phyloP scores from a whole-genome alignment of 2,888 invertebrate genomes.

The Timema cristinae region DNA sequence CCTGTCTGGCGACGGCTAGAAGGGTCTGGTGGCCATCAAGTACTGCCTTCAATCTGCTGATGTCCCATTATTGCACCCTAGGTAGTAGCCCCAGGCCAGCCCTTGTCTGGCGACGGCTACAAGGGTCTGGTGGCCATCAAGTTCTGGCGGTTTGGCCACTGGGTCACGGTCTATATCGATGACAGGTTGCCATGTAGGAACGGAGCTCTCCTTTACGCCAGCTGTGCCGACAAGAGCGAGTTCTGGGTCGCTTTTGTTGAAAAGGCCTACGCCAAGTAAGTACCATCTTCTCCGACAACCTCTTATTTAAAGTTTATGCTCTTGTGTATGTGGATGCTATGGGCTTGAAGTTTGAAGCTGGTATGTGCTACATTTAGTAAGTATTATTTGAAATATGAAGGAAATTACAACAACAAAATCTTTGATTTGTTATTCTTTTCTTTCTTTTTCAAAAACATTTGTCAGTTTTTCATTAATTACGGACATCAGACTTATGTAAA shows the following conservation, averaged over 20 bases:
- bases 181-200: slow-evolving; percentile 45
- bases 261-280: slow-evolving; percentile 61
- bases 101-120: slow-evolving; percentile 38
- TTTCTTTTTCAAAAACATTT: too few relatives aligned
- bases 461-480: too few relatives aligned
- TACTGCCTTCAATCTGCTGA: too few relatives aligned
- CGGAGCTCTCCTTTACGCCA: slow-evolving; percentile 52
- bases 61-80: slow-evolving; percentile 32
- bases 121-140: slow-evolving; percentile 52
- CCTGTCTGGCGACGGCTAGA: too few relatives aligned
- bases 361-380: too few relatives aligned
- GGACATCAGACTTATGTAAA: too few relatives aligned
- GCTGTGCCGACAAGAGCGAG: slow-evolving; percentile 52
- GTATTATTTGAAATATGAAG: too few relatives aligned
- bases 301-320: not conserved
- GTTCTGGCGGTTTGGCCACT: slow-evolving; percentile 58
- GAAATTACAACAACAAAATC: too few relatives aligned
- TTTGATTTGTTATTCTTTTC: too few relatives aligned
- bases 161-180: slow-evolving; percentile 57
- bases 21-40: too few relatives aligned
- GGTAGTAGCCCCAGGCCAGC: slow-evolving; percentile 50
- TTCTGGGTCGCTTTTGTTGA: slow-evolving; percentile 60
- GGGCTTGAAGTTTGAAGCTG: too few relatives aligned
- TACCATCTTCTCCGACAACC: not conserved
- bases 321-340: too few relatives aligned